Evolutionary conservation across 2,113 vertebrate species (phyloP).

Genomic region (Labeo rohita): DNA sequence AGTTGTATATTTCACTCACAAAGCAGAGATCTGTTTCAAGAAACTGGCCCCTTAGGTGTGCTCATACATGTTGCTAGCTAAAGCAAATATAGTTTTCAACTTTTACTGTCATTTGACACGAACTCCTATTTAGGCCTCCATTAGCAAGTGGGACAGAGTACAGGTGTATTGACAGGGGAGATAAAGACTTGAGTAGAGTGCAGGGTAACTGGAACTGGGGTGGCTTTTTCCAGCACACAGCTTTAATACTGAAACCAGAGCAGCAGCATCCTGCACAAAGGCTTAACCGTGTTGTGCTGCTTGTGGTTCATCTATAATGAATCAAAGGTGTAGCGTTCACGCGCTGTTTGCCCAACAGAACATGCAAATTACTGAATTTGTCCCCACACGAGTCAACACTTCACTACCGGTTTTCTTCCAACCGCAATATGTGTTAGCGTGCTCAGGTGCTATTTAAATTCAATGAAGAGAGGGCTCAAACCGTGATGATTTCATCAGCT

Average conservation of each 20-base stretch:
- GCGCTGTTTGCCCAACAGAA: conserved; percentile 75
- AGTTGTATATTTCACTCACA: not conserved
- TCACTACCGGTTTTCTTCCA: conserved; percentile 32
- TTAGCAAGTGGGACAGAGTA: conserved; percentile 58
- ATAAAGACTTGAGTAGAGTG: conserved; percentile 56
- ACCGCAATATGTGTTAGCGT: conserved; percentile 34
- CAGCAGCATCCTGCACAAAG: conserved; percentile 73
- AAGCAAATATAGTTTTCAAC: conserved; percentile 22
- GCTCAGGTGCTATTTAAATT: conserved; percentile 2
- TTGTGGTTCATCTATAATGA: conserved; percentile 79
- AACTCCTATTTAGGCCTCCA: conserved; percentile 49
- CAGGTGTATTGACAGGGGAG: conserved; percentile 62
- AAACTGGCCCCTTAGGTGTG: not conserved
- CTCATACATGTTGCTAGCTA: not conserved
- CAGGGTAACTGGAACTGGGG: conserved; percentile 56
- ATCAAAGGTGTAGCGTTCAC: conserved; percentile 74
- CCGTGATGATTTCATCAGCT: conserved; percentile 14
- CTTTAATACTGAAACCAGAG: conserved; percentile 75
- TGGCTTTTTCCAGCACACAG: conserved; percentile 44
- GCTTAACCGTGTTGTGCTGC: conserved; percentile 72
- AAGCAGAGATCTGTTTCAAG: not conserved
- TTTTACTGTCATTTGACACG: conserved; percentile 41
- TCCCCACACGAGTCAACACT: conserved; percentile 50
- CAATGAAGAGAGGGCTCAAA: not conserved
- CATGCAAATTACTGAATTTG: conserved; percentile 71